Percentiles rank a stretch among this genome's conserved stretches.
phyloP scores from a whole-genome alignment of 2,888 invertebrate species.

The Galeopsomyia nigrocyanea region DNA sequence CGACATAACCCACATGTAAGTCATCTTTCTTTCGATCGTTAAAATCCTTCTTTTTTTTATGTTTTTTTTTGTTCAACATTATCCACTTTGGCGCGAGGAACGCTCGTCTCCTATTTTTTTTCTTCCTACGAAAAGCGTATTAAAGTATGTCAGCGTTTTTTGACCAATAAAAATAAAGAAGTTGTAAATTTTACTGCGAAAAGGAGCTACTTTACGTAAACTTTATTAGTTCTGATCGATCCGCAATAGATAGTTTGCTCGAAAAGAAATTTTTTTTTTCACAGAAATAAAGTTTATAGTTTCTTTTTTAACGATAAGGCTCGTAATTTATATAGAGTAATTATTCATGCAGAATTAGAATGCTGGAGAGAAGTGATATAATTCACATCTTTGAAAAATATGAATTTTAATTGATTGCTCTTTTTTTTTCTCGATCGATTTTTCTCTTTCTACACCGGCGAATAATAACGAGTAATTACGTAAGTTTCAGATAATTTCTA shows the following conservation, averaged over 20 bases:
- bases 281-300: too few species aligned
- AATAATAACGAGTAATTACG: background rate
- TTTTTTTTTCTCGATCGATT: too few species aligned
- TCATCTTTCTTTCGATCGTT: slow-evolving; percentile 31
- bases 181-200: slow-evolving; percentile 15
- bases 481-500: background rate
- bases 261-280: too few species aligned
- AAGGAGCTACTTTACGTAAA: slow-evolving; percentile 14
- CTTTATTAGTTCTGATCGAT: slow-evolving; percentile 19
- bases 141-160: slow-evolving; percentile 16
- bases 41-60: slow-evolving; percentile 12
- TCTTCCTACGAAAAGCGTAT: slow-evolving; percentile 15
- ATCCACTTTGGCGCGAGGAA: slow-evolving; percentile 8
- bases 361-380: too few species aligned
- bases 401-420: too few species aligned
- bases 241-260: too few species aligned
- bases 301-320: too few species aligned
- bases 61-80: slow-evolving; percentile 36
- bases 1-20: background rate
- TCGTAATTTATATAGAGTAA: too few species aligned
- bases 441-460: background rate
- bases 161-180: slow-evolving; percentile 7
- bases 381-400: too few species aligned
- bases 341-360: too few species aligned
- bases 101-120: background rate